Base-by-base conservation (phyloP, 2,888 invertebrate species). In the Callinectes sapidus region DNA sequence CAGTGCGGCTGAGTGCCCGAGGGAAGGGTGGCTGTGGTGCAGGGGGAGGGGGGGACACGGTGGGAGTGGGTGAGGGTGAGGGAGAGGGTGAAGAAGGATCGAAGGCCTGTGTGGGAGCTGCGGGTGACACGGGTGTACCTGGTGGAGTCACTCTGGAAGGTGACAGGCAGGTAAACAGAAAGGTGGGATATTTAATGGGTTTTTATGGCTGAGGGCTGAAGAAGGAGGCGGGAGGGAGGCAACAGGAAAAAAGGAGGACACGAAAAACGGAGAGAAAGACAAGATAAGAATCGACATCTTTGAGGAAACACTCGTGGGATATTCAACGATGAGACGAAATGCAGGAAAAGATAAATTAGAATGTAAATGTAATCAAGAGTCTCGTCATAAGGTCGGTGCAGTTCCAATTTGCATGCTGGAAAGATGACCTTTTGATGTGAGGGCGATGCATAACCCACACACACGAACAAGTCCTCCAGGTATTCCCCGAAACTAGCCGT, bases 181-280 rank as follows among this genome's bases (percentile, higher is more conserved):
- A 81, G 81, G 81, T 81, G 81, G 35, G 81, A 32, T 81, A 81
- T 81, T 81, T 81, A 81, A 81, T 81, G 81, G 81, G 32, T 35
- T 81, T 81, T 81, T 81, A 81, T 81, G 81, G 81, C 81, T 81
- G 32, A 32, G 16, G 32, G 81, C 81, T 32, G 35, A 81, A 35
- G 81, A 32, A 14, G 10, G 14, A 32, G 81, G 10, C 23, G 61
- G 35, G 81, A 81, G 35, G 81, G 16, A 81, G 35, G 14, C 14
- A 81, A n/a, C 10, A 35, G 16, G 10, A 32, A 16, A 81, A 81
- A 35, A 35, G 35, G 16, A 8, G 81, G 35, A 81, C 28, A 81
- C 10, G 16, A n/a, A 35, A 35, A 32, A 81, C 14, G 16, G 35
- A 13, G 35, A 81, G 32, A 35, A 1, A 16, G 35, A 81, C 35